These are phyloP conservation scores for Parelbella ahira DNA, from an alignment of 2,888 invertebrate genomes.

Conservation along the genomic window DNA sequence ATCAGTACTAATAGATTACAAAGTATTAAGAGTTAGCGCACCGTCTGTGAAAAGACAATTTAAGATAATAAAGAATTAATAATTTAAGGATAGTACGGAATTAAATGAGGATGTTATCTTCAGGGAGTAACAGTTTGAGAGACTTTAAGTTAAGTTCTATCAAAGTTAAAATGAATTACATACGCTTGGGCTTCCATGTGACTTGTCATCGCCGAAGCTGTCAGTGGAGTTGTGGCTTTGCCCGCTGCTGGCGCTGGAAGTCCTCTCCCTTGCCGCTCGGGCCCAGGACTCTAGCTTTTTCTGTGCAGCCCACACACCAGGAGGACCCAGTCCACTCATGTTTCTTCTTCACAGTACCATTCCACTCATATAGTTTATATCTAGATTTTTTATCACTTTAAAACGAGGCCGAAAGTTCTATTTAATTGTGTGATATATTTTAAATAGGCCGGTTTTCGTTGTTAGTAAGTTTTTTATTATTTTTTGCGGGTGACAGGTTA, in stretches of 20 bases:
- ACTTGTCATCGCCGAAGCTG: slow-evolving; percentile 74
- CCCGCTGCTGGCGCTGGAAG: slow-evolving; percentile 77
- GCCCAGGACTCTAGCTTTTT: slow-evolving; percentile 89
- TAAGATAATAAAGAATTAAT: no score
- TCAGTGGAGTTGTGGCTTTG: slow-evolving; percentile 79
- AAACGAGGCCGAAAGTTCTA: no score
- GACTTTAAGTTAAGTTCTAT: no score
- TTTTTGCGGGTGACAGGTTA: no score
- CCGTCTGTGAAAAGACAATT: no score
- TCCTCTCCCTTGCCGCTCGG: slow-evolving; percentile 85
- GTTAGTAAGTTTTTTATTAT: slow-evolving; percentile 5
- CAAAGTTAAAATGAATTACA: slow-evolving; percentile 38
- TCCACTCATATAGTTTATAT: slow-evolving; percentile 15
- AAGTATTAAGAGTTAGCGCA: no score
- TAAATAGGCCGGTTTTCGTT: slow-evolving; percentile 30
- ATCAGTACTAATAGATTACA: no score
- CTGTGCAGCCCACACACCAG: slow-evolving; percentile 88
- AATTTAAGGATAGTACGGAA: no score
- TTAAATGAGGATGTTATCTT: no score
- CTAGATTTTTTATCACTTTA: no score
- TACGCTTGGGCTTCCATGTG: slow-evolving; percentile 68
- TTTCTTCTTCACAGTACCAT: slow-evolving; percentile 32
- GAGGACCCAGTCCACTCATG: slow-evolving; percentile 86
- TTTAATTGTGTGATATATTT: no score
- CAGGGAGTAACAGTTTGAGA: no score